A percentile compares a stretch with the other conserved stretches of the same genome.
phyloP scores from a whole-genome alignment of 2,888 invertebrate genomes.

The Lithophane leautieri region DNA sequence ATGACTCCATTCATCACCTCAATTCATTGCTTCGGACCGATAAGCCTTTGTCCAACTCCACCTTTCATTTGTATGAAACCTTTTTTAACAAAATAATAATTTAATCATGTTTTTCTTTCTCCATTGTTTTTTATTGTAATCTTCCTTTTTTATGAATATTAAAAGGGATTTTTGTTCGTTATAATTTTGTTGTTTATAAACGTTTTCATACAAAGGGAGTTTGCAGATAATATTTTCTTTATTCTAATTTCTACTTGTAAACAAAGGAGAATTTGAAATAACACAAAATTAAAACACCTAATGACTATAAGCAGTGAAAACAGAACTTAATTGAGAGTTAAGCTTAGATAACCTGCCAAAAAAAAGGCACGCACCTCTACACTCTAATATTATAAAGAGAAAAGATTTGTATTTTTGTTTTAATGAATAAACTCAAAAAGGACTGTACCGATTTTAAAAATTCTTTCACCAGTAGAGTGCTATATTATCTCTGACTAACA shows the following conservation, averaged over 20 bases:
- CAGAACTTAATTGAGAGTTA: background rate
- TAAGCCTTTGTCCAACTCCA: slow-evolving; percentile 37
- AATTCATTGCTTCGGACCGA: slow-evolving; percentile 36
- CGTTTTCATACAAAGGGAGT: background rate
- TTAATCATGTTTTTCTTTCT: slow-evolving; percentile 18
- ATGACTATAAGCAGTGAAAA: no score
- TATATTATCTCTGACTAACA: no score
- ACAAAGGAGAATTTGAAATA: background rate
- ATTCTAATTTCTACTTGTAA: background rate
- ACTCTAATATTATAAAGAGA: no score
- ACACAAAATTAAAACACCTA: background rate
- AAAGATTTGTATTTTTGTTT: no score
- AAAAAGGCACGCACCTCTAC: background rate
- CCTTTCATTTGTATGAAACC: slow-evolving; percentile 43
- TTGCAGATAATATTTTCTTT: background rate
- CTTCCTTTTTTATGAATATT: slow-evolving; percentile 4
- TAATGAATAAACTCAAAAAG: no score
- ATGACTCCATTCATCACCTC: slow-evolving; percentile 38
- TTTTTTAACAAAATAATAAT: slow-evolving; percentile 33
- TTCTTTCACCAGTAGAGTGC: no score
- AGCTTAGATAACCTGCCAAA: background rate
- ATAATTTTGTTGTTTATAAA: background rate
- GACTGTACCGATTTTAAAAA: no score
- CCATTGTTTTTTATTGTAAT: slow-evolving; percentile 12
- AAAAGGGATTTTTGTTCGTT: background rate